Base-by-base conservation (phyloP, 2,888 invertebrate genomes). In the Arge pagana region DNA sequence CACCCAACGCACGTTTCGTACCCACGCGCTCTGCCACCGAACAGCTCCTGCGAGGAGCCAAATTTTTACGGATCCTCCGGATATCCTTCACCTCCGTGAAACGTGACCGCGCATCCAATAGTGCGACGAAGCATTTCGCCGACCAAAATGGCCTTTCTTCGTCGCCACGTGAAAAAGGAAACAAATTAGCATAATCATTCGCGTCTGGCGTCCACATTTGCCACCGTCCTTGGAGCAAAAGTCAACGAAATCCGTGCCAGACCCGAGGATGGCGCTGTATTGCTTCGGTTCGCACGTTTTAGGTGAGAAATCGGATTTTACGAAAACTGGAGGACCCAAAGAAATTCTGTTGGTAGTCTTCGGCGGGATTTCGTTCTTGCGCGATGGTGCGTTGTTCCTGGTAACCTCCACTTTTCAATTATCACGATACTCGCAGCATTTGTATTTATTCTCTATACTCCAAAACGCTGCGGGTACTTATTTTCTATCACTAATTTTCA, bases 401-500 rank as follows among this genome's bases (percentile, higher is more conserved):
- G n/a, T n/a, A n/a, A n/a, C n/a, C n/a, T n/a, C n/a, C n/a, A n/a
- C n/a, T n/a, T n/a, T n/a, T n/a, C n/a, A n/a, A n/a, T n/a, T n/a
- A n/a, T n/a, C n/a, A n/a, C n/a, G n/a, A n/a, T n/a, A n/a, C n/a
- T n/a, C n/a, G n/a, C n/a, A n/a, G n/a, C n/a, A n/a, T n/a, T n/a
- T n/a, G n/a, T n/a, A n/a, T n/a, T n/a, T n/a, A n/a, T n/a, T n/a
- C n/a, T n/a, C n/a, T n/a, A n/a, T n/a, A n/a, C n/a, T n/a, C n/a
- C n/a, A n/a, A n/a, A n/a, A n/a, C n/a, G n/a, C n/a, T n/a, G n/a
- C n/a, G n/a, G n/a, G n/a, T n/a, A n/a, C n/a, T n/a, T n/a, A n/a
- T n/a, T n/a, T 23, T 10, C 41, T 61, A 63, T 61, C 61, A 63
- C 65, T 61, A 67, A 69, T 71, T 68, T 68, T 70, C 67, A 62